Evolutionary conservation across 1,140 invertebrate species (phyloP), one percentile per base, ranked within the genome.

Genomic region (Ceratoteleas bidentatus): DNA sequence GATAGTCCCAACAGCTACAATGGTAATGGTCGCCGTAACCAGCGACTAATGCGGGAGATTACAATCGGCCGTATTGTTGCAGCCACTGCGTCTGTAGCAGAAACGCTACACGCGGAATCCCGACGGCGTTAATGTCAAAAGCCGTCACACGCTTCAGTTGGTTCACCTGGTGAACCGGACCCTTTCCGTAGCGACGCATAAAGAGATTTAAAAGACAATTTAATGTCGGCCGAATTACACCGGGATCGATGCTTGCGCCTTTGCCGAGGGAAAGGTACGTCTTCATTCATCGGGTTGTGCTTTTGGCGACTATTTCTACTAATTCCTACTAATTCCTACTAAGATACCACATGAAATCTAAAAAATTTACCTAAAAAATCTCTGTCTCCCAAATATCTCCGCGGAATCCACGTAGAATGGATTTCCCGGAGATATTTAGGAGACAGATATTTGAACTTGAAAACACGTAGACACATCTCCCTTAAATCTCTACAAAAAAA

Each of bases 51-150:
- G 84, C 73, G 70, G 66, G 72, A 85, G 84, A 85, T 85, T 83
- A 85, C 16, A 69, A 85, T 85, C 84, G 40, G 8, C 4, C 0
- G 64, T 56, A 84, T 84, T 82, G 83, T 84, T 58, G 47, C 66
- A 54, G 24, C 34, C 43, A 45, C 62, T 82, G 83, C 73, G 66
- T 70, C 69, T 68, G 68, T 66, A 70, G 66, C 53, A 64, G 64
- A 79, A 73, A 72, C 61, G 73, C 56, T 52, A 84, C 24, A 24
- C 24, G 83, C 75, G 72, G 64, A 68, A 68, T 70, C 65, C 45
- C 13, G 57, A 62, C 61, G 81, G 84, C 81, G 84, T 85, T 83
- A 85, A 85, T 74, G 81, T 85, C 84, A 83, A 85, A 85, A 85
- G 73, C 81, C 81, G 81, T 80, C 74, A 57, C 72, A 77, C 83